These are phyloP conservation scores for Caenorhabditis sinica DNA, from an alignment of 2,888 invertebrate genomes.

Conservation along the genomic window DNA sequence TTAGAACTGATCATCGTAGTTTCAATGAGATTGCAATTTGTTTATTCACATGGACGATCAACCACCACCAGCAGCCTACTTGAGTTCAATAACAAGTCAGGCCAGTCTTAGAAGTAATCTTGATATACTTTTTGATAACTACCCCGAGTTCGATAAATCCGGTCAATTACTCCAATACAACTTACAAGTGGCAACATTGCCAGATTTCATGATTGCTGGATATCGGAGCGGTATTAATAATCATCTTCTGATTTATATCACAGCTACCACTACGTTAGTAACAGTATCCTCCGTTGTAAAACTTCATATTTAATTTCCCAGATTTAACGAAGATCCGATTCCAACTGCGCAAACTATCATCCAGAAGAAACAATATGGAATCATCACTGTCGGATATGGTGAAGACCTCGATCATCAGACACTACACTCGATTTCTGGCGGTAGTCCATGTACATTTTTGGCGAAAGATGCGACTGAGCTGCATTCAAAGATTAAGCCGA, in stretches of 20 bases:
- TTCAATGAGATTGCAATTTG: too few species aligned
- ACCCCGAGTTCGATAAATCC: slow-evolving; percentile 54
- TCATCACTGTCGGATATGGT: slow-evolving; percentile 70
- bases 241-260: slow-evolving; percentile 70
- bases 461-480: slow-evolving; percentile 42
- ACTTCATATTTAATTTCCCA: background rate
- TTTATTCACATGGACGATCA: too few species aligned
- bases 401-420: slow-evolving; percentile 39
- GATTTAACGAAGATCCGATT: slow-evolving; percentile 56
- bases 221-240: slow-evolving; percentile 63
- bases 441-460: slow-evolving; percentile 59
- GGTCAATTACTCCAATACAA: slow-evolving; percentile 61
- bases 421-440: slow-evolving; percentile 62
- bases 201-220: slow-evolving; percentile 54
- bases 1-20: too few species aligned
- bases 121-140: slow-evolving; percentile 33
- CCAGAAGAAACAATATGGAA: slow-evolving; percentile 60
- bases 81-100: slow-evolving; percentile 52
- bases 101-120: slow-evolving; percentile 43
- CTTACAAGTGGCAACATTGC: slow-evolving; percentile 32
- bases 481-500: slow-evolving; percentile 24
- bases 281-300: background rate
- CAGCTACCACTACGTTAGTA: slow-evolving; percentile 53
- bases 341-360: slow-evolving; percentile 49
- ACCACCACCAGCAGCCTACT: slow-evolving; percentile 40